Evolutionary conservation across 2,797 vertebrate genomes (phyloP).

Genomic region (Chloroceryle amazona): DNA sequence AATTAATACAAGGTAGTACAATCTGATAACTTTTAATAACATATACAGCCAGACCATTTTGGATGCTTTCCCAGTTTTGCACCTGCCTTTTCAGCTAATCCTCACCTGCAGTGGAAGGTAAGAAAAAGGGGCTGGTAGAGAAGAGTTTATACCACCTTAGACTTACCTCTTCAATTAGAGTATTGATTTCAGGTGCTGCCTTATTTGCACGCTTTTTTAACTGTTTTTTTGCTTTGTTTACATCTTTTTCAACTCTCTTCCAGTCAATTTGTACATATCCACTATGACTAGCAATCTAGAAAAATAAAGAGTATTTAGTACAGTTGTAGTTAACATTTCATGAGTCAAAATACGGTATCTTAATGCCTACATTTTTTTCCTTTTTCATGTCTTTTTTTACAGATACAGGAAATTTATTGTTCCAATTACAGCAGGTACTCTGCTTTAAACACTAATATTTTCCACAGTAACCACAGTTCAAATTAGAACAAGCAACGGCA

Average conservation of each 20-base stretch:
- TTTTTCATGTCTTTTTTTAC: background rate
- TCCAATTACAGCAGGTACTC: background rate
- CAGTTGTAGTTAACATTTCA: background rate
- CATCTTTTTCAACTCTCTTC: conserved; percentile 98
- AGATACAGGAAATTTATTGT: background rate
- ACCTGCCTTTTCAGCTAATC: background rate
- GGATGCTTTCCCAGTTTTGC: background rate
- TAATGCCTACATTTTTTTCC: background rate
- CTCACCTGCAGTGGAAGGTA: background rate
- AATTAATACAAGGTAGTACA: background rate
- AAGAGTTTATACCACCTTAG: background rate
- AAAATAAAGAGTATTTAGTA: conserved; percentile 53
- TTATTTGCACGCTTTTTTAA: conserved; percentile 93
- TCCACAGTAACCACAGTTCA: background rate
- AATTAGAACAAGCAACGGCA: background rate
- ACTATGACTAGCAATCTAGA: conserved; percentile 94
- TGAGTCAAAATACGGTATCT: background rate
- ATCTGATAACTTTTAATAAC: background rate
- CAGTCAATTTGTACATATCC: conserved; percentile 97
- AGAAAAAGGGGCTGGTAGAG: background rate
- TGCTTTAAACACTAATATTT: background rate
- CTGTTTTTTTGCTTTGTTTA: conserved; percentile 97
- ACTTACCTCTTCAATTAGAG: conserved; percentile 93
- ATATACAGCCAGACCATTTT: background rate
- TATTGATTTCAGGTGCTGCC: conserved; percentile 93